These are phyloP conservation scores for Lysiphlebus fabarum DNA, from an alignment of 1,140 invertebrate genomes.

Conservation along the genomic window DNA sequence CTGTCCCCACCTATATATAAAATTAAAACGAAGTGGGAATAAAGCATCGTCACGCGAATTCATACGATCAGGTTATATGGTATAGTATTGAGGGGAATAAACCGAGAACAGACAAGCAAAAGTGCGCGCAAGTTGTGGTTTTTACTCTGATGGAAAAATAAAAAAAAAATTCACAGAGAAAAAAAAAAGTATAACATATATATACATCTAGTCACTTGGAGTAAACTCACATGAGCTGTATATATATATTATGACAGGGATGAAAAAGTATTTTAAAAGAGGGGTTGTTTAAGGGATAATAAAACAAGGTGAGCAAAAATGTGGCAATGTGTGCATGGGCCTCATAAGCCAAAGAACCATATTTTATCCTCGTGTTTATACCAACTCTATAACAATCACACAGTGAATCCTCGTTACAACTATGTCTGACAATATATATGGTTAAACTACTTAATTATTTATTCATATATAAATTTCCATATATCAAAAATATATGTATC, in stretches of 20 bases:
- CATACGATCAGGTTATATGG: conserved; percentile 1
- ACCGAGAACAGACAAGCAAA: conserved; percentile 18
- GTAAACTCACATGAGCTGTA: too few relatives aligned
- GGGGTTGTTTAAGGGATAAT: too few relatives aligned
- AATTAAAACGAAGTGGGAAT: conserved; percentile 41
- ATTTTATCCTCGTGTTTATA: conserved; percentile 52
- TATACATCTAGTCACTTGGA: too few relatives aligned
- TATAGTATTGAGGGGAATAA: conserved; percentile 1
- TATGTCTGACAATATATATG: too few relatives aligned
- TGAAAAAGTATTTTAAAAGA: too few relatives aligned
- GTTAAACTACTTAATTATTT: neutral
- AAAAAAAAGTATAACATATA: too few relatives aligned
- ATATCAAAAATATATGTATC: too few relatives aligned
- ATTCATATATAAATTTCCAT: too few relatives aligned
- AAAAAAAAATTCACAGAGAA: conserved; percentile 24
- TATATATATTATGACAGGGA: too few relatives aligned
- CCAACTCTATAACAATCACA: conserved; percentile 41
- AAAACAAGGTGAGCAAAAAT: conserved; percentile 11
- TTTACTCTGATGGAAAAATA: conserved; percentile 16
- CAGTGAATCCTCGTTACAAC: neutral
- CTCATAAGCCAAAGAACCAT: conserved; percentile 41
- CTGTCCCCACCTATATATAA: conserved; percentile 33
- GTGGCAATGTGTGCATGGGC: conserved; percentile 28
- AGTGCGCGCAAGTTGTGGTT: conserved; percentile 30
- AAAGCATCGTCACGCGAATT: conserved; percentile 30